These are phyloP conservation scores for Frankliniella fusca DNA, from an alignment of 2,888 invertebrate genomes.

Conservation along the genomic window DNA sequence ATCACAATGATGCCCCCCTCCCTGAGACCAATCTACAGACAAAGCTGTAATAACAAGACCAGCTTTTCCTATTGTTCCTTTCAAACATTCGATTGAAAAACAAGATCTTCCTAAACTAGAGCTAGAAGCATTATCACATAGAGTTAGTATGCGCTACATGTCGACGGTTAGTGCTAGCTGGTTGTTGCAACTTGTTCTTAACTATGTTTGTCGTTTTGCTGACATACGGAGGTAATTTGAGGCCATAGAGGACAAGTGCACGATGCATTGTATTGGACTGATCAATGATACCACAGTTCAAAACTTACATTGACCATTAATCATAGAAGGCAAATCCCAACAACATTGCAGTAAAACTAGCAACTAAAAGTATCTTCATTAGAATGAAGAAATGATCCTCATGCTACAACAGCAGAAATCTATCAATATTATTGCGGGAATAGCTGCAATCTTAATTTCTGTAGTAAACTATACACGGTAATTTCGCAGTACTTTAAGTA, in stretches of 20 bases:
- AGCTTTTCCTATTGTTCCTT: not conserved
- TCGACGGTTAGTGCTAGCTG: not conserved
- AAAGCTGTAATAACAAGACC: not conserved
- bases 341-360: not conserved
- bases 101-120: not conserved
- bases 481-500: not conserved
- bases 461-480: not conserved
- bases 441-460: not conserved
- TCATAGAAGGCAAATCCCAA: too few species aligned
- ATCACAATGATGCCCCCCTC: conserved; percentile 4
- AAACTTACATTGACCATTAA: too few species aligned
- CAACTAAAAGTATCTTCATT: not conserved
- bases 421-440: not conserved
- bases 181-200: too few species aligned
- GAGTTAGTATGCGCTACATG: conserved; percentile 12
- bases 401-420: not conserved
- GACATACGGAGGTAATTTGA: too few species aligned
- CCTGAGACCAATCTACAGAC: not conserved
- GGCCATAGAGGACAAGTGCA: too few species aligned
- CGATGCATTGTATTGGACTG: too few species aligned
- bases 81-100: not conserved
- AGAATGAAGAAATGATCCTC: not conserved
- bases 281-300: too few species aligned
- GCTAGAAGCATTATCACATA: conserved; percentile 20
- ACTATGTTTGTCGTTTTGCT: too few species aligned